Percentiles rank a stretch among this genome's conserved stretches.
Evolutionary conservation across 1,140 invertebrate genomes (phyloP).

Genomic region (Hylaeus volcanicus): DNA sequence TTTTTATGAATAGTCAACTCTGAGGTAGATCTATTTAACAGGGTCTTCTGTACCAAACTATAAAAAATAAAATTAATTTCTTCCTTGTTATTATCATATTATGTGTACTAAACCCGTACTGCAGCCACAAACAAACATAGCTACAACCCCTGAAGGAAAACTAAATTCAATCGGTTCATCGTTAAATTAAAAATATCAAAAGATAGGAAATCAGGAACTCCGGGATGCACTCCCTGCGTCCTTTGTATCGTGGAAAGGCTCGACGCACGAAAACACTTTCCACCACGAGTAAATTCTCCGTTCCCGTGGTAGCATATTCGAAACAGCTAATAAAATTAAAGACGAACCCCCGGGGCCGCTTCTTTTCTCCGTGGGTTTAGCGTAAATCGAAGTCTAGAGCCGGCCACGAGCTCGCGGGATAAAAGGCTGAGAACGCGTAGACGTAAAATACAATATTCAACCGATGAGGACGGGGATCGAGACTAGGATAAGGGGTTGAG

Average conservation of each 20-base stretch:
- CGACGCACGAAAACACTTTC: not conserved
- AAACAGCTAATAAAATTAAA: conserved; percentile 32
- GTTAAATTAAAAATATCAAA: no score
- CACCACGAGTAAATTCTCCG: not conserved
- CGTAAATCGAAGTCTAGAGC: not conserved
- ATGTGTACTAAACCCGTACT: no score
- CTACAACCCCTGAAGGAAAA: no score
- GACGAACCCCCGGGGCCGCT: not conserved
- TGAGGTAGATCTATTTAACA: no score
- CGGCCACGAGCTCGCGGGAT: not conserved
- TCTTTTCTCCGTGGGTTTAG: not conserved
- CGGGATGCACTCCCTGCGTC: not conserved
- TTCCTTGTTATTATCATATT: no score
- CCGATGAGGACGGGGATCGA: not conserved
- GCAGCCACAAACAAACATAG: no score
- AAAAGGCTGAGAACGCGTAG: not conserved
- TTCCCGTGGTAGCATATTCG: not conserved
- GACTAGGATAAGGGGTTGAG: conserved; percentile 14
- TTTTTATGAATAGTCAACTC: no score
- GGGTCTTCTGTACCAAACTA: no score
- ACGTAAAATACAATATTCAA: conserved; percentile 32
- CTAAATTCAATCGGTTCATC: no score
- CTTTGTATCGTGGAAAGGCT: not conserved
- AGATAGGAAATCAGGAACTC: no score
- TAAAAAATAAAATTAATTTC: no score